Base-by-base conservation (phyloP, 2,113 vertebrate species). In the Garra rufa region DNA sequence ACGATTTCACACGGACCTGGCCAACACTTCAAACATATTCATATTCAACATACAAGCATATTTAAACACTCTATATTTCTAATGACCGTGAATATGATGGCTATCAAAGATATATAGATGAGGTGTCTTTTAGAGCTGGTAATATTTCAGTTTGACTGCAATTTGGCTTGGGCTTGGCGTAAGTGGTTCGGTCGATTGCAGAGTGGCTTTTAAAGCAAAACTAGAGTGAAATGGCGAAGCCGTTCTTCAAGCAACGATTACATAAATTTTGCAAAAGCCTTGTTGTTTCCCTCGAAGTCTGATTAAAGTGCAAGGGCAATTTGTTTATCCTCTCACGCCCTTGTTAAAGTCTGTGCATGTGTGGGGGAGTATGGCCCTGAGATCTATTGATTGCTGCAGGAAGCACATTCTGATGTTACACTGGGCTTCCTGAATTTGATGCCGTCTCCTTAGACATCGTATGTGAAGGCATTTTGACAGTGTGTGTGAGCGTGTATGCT, bases 401-500 rank as follows among this genome's bases (percentile, higher is more conserved):
- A 96, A 96, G 94, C 94, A 91, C 85, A 90, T 91, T 92, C 91
- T 93, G 95, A 94, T 93, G 92, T 93, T 94, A 92, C 90, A 91
- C 83, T 79, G 88, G 73, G 87, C 91, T 89, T 94, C 92, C 93
- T 92, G 91, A 92, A 93, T 28, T 88, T 87, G 91, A 93, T 88
- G 91, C 87, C 90, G 91, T 89, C 79, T 81, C 79, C 46, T 81
- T 70, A 81, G 79, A 81, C 63, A 52, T 70, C 7, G 7, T 70
- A 70, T 70, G 46, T 69, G 79, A 81, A 81, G 63, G 79, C 63
- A 81, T 81, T 81, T 70, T 81, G 79, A 70, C 44, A 6, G 26
- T 69, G 79, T 65, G 38, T 19, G 76, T 70, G 78, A 44, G 59
- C 1, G 38, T 17, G 76, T 81, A 48, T 52, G 50, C 76, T 50